Evolutionary conservation across 2,113 vertebrate genomes (phyloP), one percentile per base, ranked within the genome.

Genomic region (Trichechus manatus): DNA sequence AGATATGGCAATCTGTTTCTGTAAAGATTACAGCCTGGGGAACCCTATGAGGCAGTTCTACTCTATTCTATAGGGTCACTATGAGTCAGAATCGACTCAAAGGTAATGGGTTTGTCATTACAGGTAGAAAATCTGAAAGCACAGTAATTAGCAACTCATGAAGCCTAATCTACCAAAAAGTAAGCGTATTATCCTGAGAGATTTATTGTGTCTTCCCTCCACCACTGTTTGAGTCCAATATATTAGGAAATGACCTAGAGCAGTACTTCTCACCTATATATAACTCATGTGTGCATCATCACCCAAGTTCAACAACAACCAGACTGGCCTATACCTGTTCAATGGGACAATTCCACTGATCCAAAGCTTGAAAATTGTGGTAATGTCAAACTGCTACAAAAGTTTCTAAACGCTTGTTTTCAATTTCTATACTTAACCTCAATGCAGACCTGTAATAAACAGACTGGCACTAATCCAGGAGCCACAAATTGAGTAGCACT

Each of bases 41-140:
- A 74, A 39, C 36, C 17, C 19, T 10, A 36, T 9, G 19, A 23
- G 19, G 20, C 17, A 74, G 20, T 39, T 74, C 72, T 74, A 74
- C 72, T 23, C 36, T 39, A 13, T 74, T 36, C 36, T 39, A 39
- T 39, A 74, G 19, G 36, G 3, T 39, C 15, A 10, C 72, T 42
- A 39, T 39, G 36, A 39, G 36, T 74, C 22, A 23, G 72, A 39
- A 39, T 23, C 7, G 20, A 39, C 36, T 39, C 25, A 19, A 74
- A 22, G 22, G 20, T 20, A 39, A 74, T 39, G n/a, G 70, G n/a
- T 72, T 33, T n/a, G 61, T 63, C 61, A 4, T 68, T 78, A 91
- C 17, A 96, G 15, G 9, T 27, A 95, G 61, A 95, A 95, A 84
- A 94, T 74, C 66, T 63, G 56, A 89, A 88, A 94, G 42, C 72